Percentiles rank a stretch among this genome's conserved stretches.
Conservation (phyloP, 2,888 invertebrate genomes). For the Drosophila subsilvestris region DNA sequence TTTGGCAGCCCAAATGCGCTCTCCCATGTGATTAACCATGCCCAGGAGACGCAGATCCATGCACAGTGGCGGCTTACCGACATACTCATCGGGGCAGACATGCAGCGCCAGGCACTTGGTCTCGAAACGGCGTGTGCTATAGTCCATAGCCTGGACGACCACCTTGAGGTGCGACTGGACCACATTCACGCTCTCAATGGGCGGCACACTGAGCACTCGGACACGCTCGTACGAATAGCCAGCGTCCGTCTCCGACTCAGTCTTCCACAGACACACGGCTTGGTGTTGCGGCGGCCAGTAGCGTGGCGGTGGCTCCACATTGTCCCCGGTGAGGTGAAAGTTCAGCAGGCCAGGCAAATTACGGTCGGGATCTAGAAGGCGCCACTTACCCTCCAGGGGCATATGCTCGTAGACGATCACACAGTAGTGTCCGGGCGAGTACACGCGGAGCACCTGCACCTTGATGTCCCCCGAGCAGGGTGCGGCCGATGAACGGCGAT, state of each 20-base stretch:
- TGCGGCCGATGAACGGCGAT: constrained; percentile 10
- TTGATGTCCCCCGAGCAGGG: constrained; percentile 55
- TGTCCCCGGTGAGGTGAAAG: constrained; percentile 35
- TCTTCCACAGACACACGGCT: constrained; percentile 39
- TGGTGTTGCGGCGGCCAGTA: constrained; percentile 56
- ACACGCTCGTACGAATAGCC: constrained; percentile 49
- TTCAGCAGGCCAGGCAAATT: constrained; percentile 1
- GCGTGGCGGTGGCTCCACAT: constrained; percentile 13
- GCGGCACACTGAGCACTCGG: constrained; percentile 47
- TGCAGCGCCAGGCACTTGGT: constrained; percentile 42
- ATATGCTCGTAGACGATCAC: constrained; percentile 60
- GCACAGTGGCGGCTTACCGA: constrained; percentile 25
- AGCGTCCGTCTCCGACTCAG: not conserved
- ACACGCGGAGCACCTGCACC: constrained; percentile 40
- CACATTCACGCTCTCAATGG: constrained; percentile 44
- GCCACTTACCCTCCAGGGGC: constrained; percentile 38
- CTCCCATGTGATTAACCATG: constrained; percentile 53
- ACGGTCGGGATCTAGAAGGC: not conserved
- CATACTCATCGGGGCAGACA: constrained; percentile 45
- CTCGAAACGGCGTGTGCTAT: constrained; percentile 52
- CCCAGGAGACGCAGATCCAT: constrained; percentile 57
- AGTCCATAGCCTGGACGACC: constrained; percentile 56
- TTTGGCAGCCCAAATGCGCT: constrained; percentile 45
- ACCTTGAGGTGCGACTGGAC: constrained; percentile 40
- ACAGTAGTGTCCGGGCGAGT: constrained; percentile 57